Evolutionary conservation across 1,140 invertebrate genomes (phyloP), one percentile per base, ranked within the genome.

Genomic region (Apis dorsata): DNA sequence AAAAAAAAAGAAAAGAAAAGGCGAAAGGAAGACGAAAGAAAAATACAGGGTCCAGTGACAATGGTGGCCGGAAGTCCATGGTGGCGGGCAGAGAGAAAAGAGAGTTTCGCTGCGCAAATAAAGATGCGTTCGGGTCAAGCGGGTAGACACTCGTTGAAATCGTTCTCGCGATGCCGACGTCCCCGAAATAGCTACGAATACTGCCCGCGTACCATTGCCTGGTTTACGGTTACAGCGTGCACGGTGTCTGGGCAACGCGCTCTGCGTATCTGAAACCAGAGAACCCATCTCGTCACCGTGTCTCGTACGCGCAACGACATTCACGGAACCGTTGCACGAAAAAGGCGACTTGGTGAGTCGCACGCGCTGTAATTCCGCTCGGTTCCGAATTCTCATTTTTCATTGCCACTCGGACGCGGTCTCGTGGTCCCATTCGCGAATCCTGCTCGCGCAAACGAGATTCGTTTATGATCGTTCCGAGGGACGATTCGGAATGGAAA

Each of bases 191-290:
- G 87, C 87, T 79, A 77, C 84, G 87, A 88, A 88, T 85, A 88
- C 87, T 88, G 87, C 60, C 83, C 83, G 83, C 79, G 87, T 88
- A 87, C 86, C 86, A 88, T 88, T 85, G 86, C 80, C 86, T 81
- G 87, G 87, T 88, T 88, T 88, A 89, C 87, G 87, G 87, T 88
- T 88, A 88, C 87, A 89, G 86, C 87, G 66, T 83, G 76, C 86
- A 89, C 86, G 87, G 87, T 89, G 87, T 81, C 86, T 86, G 87
- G 87, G 86, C 84, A 89, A 80, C 86, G 84, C 86, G 86, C 81
- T 88, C 74, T 63, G 86, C 87, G 84, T 88, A 85, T 89, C 87
- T 88, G 87, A 88, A 89, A 89, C 87, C 85, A 88, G 87, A 89
- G 86, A 89, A 83, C 86, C 75, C 83, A 81, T 81, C 73, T 79